A percentile compares a stretch with the other conserved stretches of the same genome.
phyloP scores from a whole-genome alignment of 2,113 vertebrate genomes.

The Myrmecobius fasciatus region DNA sequence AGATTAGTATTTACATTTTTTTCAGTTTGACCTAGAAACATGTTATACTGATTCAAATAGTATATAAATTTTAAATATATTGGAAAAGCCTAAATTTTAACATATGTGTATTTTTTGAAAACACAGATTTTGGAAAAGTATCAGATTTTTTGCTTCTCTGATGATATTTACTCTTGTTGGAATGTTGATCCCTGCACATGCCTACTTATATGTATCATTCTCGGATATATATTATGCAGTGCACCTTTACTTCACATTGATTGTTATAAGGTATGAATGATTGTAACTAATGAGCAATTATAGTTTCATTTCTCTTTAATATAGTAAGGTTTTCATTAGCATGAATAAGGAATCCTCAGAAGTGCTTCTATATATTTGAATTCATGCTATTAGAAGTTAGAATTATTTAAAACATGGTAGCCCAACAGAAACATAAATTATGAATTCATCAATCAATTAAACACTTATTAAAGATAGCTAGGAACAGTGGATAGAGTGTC shows the following conservation, averaged over 20 bases:
- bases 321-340: not conserved
- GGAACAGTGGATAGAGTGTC: not conserved
- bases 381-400: not conserved
- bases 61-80: conserved; percentile 18
- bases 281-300: not conserved
- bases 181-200: conserved; percentile 72
- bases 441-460: not conserved
- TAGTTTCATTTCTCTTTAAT: not conserved
- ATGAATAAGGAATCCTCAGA: not conserved
- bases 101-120: conserved; percentile 46
- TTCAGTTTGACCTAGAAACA: not conserved
- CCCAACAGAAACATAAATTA: not conserved
- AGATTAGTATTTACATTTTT: not conserved
- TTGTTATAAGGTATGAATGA: conserved; percentile 72
- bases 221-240: conserved; percentile 72
- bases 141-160: conserved; percentile 69
- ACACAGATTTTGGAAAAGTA: conserved; percentile 72
- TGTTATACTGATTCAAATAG: conserved; percentile 7
- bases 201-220: conserved; percentile 67
- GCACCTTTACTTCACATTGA: conserved; percentile 71
- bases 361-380: not conserved
- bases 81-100: not conserved
- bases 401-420: not conserved
- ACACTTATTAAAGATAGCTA: not conserved
- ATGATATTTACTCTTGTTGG: conserved; percentile 73